phyloP scores from a whole-genome alignment of 2,113 vertebrate species.

The Dolichallabes microphthalmus region DNA sequence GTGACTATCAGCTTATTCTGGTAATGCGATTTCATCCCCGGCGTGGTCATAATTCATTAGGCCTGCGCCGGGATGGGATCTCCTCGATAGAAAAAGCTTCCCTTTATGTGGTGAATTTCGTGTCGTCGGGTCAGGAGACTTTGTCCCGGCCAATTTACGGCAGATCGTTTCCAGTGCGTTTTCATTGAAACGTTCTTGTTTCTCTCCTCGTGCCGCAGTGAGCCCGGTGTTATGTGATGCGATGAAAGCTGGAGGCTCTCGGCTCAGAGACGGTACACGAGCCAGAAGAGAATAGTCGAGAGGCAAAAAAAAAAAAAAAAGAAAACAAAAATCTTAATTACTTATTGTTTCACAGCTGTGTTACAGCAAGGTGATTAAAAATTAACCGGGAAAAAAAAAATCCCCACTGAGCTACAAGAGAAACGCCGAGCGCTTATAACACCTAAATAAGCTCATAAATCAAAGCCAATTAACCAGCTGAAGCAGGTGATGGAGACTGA shows the following conservation, averaged over 20 bases:
- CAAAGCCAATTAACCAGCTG: neutral
- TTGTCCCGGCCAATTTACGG: neutral
- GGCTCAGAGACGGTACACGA: neutral
- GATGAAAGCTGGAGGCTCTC: neutral
- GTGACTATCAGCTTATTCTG: conserved; percentile 20
- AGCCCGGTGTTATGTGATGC: neutral
- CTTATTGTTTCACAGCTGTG: conserved; percentile 26
- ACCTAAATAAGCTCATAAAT: conserved; percentile 13
- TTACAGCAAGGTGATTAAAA: conserved; percentile 27
- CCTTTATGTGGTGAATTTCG: neutral
- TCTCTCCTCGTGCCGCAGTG: neutral
- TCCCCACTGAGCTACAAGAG: conserved; percentile 27
- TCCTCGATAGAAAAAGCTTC: neutral
- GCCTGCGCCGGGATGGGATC: neutral
- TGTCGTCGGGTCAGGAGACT: neutral
- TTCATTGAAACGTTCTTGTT: neutral
- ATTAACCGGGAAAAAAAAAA: conserved; percentile 19
- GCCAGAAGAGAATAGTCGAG: neutral
- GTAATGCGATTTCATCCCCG: conserved; percentile 24
- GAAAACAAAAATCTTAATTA: conserved; percentile 11
- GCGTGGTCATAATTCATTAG: neutral
- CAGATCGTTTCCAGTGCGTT: neutral
- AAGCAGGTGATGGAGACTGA: neutral
- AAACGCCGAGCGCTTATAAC: conserved; percentile 9
- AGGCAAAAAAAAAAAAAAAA: neutral